These are phyloP conservation scores for Myxocyprinus asiaticus DNA, from an alignment of 2,113 vertebrate species.

Conservation along the genomic window DNA sequence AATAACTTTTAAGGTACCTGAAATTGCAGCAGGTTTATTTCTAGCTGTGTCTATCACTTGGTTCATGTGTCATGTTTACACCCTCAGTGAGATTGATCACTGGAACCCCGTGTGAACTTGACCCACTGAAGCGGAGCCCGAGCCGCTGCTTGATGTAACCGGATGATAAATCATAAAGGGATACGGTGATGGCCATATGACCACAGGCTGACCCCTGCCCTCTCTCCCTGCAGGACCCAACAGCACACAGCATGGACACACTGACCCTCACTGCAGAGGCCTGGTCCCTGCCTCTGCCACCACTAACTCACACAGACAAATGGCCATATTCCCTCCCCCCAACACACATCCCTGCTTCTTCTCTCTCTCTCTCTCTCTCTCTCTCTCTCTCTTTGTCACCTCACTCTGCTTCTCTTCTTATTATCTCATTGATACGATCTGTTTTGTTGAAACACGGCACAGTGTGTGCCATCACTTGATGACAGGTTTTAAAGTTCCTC, in stretches of 20 bases:
- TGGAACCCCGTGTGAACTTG: slow-evolving; percentile 45
- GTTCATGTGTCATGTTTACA: not conserved
- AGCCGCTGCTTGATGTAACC: slow-evolving; percentile 35
- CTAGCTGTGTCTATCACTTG: not conserved
- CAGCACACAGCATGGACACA: slow-evolving; percentile 40
- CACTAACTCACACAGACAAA: slow-evolving; percentile 56
- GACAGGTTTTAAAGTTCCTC: slow-evolving; percentile 6
- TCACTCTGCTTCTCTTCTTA: slow-evolving; percentile 51
- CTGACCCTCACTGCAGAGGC: slow-evolving; percentile 53
- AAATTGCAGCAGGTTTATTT: not conserved
- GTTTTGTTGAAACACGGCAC: slow-evolving; percentile 23
- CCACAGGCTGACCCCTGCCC: slow-evolving; percentile 50
- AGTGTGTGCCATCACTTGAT: not conserved
- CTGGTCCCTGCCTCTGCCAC: slow-evolving; percentile 27
- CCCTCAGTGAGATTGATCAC: slow-evolving; percentile 29
- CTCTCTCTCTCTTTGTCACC: slow-evolving; percentile 21
- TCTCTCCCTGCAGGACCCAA: slow-evolving; percentile 30
- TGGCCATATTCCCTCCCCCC: slow-evolving; percentile 29
- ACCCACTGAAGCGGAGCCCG: slow-evolving; percentile 36
- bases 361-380: not conserved
- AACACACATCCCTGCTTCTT: not conserved
- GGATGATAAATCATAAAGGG: slow-evolving; percentile 49
- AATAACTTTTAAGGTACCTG: no score
- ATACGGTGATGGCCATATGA: slow-evolving; percentile 55
- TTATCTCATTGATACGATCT: slow-evolving; percentile 50